Percentiles rank a stretch among this genome's conserved stretches.
phyloP scores from a whole-genome alignment of 2,888 invertebrate species.

The Opisthograptis luteolata region DNA sequence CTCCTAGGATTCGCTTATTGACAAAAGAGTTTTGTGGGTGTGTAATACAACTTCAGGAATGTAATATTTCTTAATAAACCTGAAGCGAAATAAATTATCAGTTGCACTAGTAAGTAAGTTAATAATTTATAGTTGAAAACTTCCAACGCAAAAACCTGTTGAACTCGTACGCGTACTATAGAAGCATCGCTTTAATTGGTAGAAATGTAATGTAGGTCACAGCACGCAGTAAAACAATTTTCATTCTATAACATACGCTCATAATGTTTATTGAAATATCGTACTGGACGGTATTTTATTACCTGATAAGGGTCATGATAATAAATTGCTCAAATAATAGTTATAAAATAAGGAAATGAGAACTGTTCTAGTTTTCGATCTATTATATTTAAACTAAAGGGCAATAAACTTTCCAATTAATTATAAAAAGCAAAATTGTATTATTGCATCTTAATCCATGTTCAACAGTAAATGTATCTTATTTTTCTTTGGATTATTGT shows the following conservation, averaged over 20 bases:
- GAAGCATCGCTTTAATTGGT: slow-evolving; percentile 43
- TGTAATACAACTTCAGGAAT: too few relatives aligned
- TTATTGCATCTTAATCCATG: too few relatives aligned
- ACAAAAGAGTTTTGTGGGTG: too few relatives aligned
- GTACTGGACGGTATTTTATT: slow-evolving; percentile 15
- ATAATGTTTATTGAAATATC: slow-evolving; percentile 27
- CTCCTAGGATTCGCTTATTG: too few relatives aligned
- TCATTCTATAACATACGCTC: slow-evolving; percentile 17
- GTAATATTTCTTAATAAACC: too few relatives aligned
- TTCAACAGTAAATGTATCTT: too few relatives aligned
- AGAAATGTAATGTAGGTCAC: slow-evolving; percentile 52
- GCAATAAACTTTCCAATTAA: not conserved
- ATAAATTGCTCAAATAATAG: slow-evolving; percentile 9
- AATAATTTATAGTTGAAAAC: too few relatives aligned
- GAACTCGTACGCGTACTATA: slow-evolving; percentile 34
- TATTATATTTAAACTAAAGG: slow-evolving; percentile 1
- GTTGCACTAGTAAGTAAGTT: not conserved
- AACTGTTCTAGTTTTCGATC: slow-evolving; percentile 1
- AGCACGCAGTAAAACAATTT: slow-evolving; percentile 40
- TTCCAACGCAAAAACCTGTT: slow-evolving; percentile 29
- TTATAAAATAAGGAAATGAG: slow-evolving; percentile 17
- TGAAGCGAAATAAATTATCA: not conserved
- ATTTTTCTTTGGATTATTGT: too few relatives aligned
- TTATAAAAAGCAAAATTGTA: not conserved
- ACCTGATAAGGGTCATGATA: slow-evolving; percentile 23